Base-by-base conservation (phyloP, 2,113 vertebrate genomes). In the Urocolius indicus region DNA sequence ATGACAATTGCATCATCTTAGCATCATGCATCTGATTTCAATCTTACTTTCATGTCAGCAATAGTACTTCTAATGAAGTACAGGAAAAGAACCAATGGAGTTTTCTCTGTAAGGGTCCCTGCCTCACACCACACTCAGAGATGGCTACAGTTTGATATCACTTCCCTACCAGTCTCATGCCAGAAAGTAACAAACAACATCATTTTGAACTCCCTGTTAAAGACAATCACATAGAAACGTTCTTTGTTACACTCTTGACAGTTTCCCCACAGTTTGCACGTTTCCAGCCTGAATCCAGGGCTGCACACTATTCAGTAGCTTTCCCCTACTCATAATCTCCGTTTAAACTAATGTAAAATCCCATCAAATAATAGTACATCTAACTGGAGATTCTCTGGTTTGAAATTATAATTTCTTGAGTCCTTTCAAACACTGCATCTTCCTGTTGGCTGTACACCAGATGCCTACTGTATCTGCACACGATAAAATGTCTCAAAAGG, bases 401-500 rank as follows among this genome's bases (percentile, higher is more conserved):
- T 45, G 38, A 93, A 94, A 89, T 14, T 52, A 74, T 51, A 51
- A 86, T 80, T 92, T 90, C 72, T 94, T 71, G 52, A 84, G 41
- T 34, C 52, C 88, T 79, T 79, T 82, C 91, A 95, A 91, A 84
- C 36, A 69, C 45, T 84, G 77, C 79, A 94, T 96, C 95, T 95
- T 97, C 94, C 87, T 93, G 77, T 85, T 96, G 83, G 88, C 77
- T 96, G 93, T 95, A 92, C 27, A 96, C 93, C 95, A 97, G 96
- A 96, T 93, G 87, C 66, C 87, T 87, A 94, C 90, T 96, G 65
- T 90, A 96, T 81, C 68, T 91, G 63, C 48, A 96, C 63, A 93
- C 87, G 89, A 96, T 94, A 97, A 98, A 97, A 97, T 0, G 36
- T 94, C 92, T 85, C 49, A 91, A 97, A 98, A 98, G 96, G 85